Evolutionary conservation across 2,797 vertebrate genomes (phyloP).

Genomic region (Acrossocheilus wenchowensis): DNA sequence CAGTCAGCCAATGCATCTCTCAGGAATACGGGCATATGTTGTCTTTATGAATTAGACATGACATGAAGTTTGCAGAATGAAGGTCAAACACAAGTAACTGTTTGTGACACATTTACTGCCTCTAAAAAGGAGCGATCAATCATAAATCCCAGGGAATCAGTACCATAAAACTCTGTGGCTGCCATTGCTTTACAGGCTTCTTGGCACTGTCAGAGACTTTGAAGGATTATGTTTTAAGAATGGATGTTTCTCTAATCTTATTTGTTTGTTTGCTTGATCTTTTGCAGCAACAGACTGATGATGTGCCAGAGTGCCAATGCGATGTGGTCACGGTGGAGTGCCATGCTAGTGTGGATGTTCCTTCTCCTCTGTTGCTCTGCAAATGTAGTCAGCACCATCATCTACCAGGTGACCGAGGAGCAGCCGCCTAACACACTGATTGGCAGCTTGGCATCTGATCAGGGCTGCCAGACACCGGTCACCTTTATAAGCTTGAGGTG

Average conservation of each 20-base stretch:
- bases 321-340: conserved; percentile 70
- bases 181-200: conserved; percentile 52
- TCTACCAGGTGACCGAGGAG: conserved; percentile 90
- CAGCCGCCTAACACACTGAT: conserved; percentile 94
- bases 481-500: conserved; percentile 96
- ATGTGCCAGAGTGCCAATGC: conserved; percentile 55
- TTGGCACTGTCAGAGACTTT: conserved; percentile 19
- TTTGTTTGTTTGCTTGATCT: conserved; percentile 53
- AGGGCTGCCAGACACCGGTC: conserved; percentile 90
- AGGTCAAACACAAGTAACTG: conserved; percentile 57
- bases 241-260: conserved; percentile 32
- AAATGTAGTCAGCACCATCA: conserved; percentile 68
- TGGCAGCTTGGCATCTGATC: conserved; percentile 91
- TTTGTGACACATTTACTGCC: conserved; percentile 58
- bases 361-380: conserved; percentile 60
- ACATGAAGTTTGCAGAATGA: conserved; percentile 40
- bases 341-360: conserved; percentile 57
- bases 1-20: conserved; percentile 16
- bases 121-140: conserved; percentile 45
- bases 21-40: conserved; percentile 23
- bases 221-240: conserved; percentile 2
- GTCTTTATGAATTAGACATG: conserved; percentile 44
- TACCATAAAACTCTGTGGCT: conserved; percentile 23
- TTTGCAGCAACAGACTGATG: conserved; percentile 65
- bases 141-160: conserved; percentile 56